These are phyloP conservation scores for Chaetops frenatus DNA, from an alignment of 2,113 vertebrate species.

Conservation along the genomic window DNA sequence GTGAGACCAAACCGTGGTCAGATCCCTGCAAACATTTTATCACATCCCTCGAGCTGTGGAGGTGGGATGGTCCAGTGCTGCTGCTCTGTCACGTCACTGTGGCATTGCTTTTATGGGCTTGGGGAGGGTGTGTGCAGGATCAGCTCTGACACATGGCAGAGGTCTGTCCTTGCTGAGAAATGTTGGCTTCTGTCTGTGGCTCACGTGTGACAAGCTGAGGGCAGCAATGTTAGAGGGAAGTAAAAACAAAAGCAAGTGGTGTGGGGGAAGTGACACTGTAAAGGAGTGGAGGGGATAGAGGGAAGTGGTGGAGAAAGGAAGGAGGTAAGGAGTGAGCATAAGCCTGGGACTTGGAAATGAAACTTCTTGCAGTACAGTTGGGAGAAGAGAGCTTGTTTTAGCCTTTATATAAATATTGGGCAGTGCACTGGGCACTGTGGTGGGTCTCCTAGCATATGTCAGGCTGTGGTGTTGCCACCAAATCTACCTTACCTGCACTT, in stretches of 20 bases:
- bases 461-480: neutral
- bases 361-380: neutral
- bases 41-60: neutral
- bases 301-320: neutral
- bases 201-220: neutral
- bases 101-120: neutral
- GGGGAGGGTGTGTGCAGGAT: neutral
- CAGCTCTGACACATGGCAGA: neutral
- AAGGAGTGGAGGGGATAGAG: neutral
- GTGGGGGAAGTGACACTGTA: neutral
- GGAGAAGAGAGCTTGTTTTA: neutral
- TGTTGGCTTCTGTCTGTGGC: neutral
- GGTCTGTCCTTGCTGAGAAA: neutral
- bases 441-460: neutral
- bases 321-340: neutral
- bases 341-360: neutral
- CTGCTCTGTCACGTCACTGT: fast-evolving
- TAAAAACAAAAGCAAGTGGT: neutral
- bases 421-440: neutral
- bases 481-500: neutral
- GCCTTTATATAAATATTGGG: neutral
- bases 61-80: neutral
- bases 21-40: neutral
- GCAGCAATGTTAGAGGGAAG: neutral
- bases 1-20: neutral